These are phyloP conservation scores for Platyura marginata DNA, from an alignment of 1,140 invertebrate genomes.

Conservation along the genomic window DNA sequence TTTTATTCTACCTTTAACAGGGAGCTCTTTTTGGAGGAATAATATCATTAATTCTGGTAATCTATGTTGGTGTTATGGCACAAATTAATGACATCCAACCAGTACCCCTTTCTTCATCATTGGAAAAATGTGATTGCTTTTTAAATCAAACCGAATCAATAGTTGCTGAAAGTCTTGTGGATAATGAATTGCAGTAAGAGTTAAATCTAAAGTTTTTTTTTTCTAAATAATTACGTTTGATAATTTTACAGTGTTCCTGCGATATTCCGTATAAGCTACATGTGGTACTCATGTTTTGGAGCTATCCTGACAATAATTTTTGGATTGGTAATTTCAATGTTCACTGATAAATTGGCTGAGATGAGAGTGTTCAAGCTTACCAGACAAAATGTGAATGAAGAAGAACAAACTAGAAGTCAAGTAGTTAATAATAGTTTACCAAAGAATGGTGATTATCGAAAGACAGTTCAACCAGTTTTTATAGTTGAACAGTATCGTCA, in stretches of 20 bases:
- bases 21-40: constrained; percentile 31
- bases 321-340: constrained; percentile 44
- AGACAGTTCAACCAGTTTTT: no score
- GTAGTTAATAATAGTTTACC: no score
- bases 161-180: no score
- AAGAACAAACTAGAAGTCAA: neutral
- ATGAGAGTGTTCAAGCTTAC: neutral
- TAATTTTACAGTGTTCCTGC: constrained; percentile 22
- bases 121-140: constrained; percentile 19
- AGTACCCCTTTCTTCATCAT: constrained; percentile 20
- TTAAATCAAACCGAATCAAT: neutral
- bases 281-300: constrained; percentile 57
- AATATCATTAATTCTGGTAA: constrained; percentile 26
- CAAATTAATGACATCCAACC: constrained; percentile 27
- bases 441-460: no score
- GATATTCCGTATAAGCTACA: constrained; percentile 43
- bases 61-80: constrained; percentile 28
- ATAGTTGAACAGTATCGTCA: neutral
- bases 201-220: no score
- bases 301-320: constrained; percentile 46
- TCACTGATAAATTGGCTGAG: neutral
- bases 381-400: neutral
- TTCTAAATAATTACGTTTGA: neutral
- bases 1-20: constrained; percentile 6
- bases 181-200: neutral